Conservation (phyloP, 2,113 vertebrate genomes). For the Chaetorhynchus papuensis region DNA sequence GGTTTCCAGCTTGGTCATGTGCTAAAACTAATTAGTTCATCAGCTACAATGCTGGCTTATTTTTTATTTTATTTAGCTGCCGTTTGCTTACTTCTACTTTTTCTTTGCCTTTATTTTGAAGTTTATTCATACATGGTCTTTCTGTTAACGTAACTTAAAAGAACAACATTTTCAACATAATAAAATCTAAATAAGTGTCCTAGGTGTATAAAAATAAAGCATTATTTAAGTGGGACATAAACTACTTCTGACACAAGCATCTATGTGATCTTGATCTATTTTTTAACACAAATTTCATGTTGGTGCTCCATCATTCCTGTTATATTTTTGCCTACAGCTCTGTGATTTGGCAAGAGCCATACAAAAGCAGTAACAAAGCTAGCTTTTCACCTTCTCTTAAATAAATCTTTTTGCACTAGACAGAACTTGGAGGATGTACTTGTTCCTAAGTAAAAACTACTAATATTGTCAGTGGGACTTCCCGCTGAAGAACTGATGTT, state of each 20-base stretch:
- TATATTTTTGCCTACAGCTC: background rate
- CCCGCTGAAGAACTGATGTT: background rate
- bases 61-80: background rate
- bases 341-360: background rate
- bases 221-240: background rate
- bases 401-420: background rate
- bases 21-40: background rate
- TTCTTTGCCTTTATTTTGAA: background rate
- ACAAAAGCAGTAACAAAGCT: background rate
- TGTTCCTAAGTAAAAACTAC: background rate
- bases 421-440: background rate
- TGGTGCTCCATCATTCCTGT: background rate
- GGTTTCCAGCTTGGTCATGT: background rate
- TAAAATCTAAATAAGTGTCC: background rate
- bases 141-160: background rate
- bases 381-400: background rate
- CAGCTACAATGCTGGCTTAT: background rate
- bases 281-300: background rate
- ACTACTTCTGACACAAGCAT: background rate
- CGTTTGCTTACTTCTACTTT: background rate
- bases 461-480: background rate
- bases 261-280: background rate
- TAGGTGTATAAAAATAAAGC: background rate
- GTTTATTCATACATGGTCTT: background rate
- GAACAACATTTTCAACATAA: background rate